Conservation (phyloP, 2,888 invertebrate species). For the Troides helena region DNA sequence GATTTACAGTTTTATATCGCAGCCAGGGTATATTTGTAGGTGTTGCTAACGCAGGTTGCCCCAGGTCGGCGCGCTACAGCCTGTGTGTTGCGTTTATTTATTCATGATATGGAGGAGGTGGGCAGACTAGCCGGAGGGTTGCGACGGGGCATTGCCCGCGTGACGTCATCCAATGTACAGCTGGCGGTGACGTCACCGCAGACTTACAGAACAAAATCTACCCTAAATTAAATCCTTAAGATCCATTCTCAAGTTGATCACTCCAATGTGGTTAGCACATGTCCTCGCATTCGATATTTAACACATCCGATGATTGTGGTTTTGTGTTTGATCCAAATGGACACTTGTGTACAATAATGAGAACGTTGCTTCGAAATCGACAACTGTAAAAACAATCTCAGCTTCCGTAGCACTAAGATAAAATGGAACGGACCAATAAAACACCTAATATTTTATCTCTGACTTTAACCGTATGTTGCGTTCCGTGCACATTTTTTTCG, state of each 20-base stretch:
- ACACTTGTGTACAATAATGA: slow-evolving; percentile 53
- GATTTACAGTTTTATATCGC: slow-evolving; percentile 24
- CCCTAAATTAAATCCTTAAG: slow-evolving; percentile 57
- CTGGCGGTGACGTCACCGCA: slow-evolving; percentile 72
- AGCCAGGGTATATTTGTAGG: slow-evolving; percentile 35
- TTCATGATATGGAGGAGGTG: slow-evolving; percentile 62
- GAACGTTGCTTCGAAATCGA: slow-evolving; percentile 28
- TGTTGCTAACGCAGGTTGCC: slow-evolving; percentile 60
- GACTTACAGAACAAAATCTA: slow-evolving; percentile 57
- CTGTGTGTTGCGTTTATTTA: slow-evolving; percentile 63
- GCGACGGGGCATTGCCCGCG: slow-evolving; percentile 65
- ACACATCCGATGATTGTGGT: slow-evolving; percentile 62
- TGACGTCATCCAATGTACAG: slow-evolving; percentile 79
- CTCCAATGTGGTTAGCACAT: slow-evolving; percentile 61
- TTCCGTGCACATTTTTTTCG: slow-evolving; percentile 7
- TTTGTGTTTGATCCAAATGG: slow-evolving; percentile 55
- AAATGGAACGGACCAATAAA: slow-evolving; percentile 11
- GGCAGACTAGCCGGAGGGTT: slow-evolving; percentile 58
- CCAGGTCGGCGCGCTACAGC: slow-evolving; percentile 64
- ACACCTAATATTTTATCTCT: slow-evolving; percentile 3
- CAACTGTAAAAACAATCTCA: slow-evolving; percentile 40
- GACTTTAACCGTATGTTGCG: slow-evolving; percentile 9
- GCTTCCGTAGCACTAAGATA: slow-evolving; percentile 12
- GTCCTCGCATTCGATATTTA: slow-evolving; percentile 55
- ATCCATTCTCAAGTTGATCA: slow-evolving; percentile 54